Conservation (phyloP, 2,797 vertebrate species). For the Syngnathus rostellatus region DNA sequence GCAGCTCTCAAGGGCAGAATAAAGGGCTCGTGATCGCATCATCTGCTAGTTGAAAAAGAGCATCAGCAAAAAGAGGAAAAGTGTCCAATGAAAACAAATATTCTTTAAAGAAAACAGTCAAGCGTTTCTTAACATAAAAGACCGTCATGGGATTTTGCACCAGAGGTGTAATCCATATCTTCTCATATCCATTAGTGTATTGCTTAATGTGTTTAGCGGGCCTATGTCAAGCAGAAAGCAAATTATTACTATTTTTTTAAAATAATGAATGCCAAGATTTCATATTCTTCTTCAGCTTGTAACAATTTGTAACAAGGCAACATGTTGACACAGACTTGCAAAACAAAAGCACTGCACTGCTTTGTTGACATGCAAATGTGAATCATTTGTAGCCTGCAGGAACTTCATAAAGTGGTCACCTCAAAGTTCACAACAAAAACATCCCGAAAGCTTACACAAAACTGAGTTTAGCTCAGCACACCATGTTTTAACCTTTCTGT, state of each 20-base stretch:
- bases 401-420: too few relatives aligned
- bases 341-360: not conserved
- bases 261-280: not conserved
- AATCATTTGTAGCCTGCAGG: too few relatives aligned
- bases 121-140: not conserved
- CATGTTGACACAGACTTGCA: not conserved
- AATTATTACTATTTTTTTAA: not conserved
- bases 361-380: not conserved
- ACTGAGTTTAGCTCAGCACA: too few relatives aligned
- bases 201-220: not conserved
- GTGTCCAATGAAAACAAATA: not conserved
- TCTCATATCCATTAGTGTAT: not conserved
- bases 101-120: not conserved
- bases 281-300: not conserved
- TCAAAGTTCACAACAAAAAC: too few relatives aligned
- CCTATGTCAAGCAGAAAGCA: not conserved
- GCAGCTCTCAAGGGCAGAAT: constrained; percentile 8
- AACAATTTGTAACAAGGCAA: not conserved
- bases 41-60: not conserved
- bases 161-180: not conserved
- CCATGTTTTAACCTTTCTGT: too few relatives aligned
- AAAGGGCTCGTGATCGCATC: not conserved
- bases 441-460: too few relatives aligned
- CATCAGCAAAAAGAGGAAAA: not conserved
- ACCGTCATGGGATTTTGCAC: not conserved